Percentiles rank a stretch among this genome's conserved stretches.
phyloP scores from a whole-genome alignment of 2,888 invertebrate species.

The Rotaria socialis region DNA sequence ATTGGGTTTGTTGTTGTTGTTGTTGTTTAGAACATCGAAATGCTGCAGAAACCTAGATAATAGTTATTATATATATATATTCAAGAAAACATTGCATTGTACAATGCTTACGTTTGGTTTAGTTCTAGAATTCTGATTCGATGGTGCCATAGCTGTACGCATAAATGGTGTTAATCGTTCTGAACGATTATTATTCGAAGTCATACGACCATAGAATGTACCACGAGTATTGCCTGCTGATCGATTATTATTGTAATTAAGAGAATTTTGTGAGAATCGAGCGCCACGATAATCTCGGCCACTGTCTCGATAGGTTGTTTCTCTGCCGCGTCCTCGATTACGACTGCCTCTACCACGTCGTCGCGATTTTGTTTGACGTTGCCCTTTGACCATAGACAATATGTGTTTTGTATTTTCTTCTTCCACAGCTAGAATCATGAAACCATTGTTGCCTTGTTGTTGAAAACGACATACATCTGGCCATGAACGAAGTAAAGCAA shows the following conservation, averaged over 20 bases:
- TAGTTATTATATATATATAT: background rate
- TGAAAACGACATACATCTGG: conserved; percentile 16
- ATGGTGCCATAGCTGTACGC: background rate
- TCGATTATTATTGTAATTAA: background rate
- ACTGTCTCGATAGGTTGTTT: background rate
- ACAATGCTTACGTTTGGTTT: background rate
- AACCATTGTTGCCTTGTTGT: background rate
- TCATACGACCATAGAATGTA: background rate
- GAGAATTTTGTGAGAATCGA: background rate
- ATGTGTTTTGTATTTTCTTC: conserved; percentile 4
- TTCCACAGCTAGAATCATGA: background rate
- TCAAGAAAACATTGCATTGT: no score
- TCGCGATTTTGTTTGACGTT: background rate
- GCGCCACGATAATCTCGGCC: background rate
- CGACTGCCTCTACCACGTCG: background rate
- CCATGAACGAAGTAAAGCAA: background rate
- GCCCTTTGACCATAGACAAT: background rate
- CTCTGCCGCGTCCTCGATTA: background rate
- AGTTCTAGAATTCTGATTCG: background rate
- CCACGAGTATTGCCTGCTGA: background rate
- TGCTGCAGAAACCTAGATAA: background rate
- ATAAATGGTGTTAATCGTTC: background rate
- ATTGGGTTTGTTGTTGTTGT: background rate
- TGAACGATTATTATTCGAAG: background rate
- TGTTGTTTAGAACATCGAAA: background rate